These are phyloP conservation scores for Trilocha varians DNA, from an alignment of 2,888 invertebrate genomes.

Conservation along the genomic window DNA sequence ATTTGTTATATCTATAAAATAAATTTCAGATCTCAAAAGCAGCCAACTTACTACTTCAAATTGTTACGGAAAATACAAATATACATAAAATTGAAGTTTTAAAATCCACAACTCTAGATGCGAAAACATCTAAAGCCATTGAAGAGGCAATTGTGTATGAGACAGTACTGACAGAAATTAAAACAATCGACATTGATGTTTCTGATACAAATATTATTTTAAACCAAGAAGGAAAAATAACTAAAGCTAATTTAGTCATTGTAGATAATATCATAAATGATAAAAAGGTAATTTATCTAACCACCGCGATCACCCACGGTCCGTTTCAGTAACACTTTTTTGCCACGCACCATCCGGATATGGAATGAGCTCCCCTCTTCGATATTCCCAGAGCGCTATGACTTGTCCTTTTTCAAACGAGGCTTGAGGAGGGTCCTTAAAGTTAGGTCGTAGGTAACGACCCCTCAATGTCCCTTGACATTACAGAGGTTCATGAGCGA, in stretches of 20 bases:
- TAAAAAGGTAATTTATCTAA: constrained; percentile 33
- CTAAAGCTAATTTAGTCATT: constrained; percentile 20
- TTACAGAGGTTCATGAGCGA: too few species aligned
- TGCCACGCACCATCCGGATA: too few species aligned
- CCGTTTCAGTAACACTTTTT: too few species aligned
- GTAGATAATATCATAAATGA: constrained; percentile 27
- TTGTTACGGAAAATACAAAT: constrained; percentile 28
- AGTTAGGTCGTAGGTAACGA: too few species aligned
- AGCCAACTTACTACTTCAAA: constrained; percentile 31
- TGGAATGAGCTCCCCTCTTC: too few species aligned
- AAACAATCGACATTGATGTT: constrained; percentile 9
- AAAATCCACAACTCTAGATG: constrained; percentile 17
- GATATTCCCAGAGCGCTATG: too few species aligned
- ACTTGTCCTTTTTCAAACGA: too few species aligned
- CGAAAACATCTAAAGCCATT: constrained; percentile 16
- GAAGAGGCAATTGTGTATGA: constrained; percentile 14
- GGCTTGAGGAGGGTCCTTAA: too few species aligned
- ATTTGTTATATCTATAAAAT: background rate
- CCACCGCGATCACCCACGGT: too few species aligned
- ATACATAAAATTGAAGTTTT: constrained; percentile 17
- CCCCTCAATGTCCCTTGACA: too few species aligned
- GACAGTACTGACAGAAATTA: constrained; percentile 7
- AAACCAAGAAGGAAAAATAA: background rate
- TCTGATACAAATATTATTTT: constrained; percentile 11
- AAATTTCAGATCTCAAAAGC: constrained; percentile 28